Evolutionary conservation across 2,888 invertebrate species (phyloP), one percentile per base, ranked within the genome.

Genomic region (Pollenia griseotomentosa): DNA sequence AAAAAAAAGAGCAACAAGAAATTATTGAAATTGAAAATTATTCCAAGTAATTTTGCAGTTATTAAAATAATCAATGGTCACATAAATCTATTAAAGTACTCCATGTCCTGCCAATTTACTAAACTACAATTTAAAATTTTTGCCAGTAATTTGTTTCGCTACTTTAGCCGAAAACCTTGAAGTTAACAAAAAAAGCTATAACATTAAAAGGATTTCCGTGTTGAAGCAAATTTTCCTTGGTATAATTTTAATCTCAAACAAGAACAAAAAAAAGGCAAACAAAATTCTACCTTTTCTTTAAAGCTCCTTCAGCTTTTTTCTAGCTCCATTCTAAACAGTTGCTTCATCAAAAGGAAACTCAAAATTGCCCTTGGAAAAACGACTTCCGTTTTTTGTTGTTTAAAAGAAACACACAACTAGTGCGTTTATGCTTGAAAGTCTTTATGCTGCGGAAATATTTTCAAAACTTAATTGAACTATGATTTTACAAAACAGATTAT

Each of bases 391-490:
- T 48, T 42, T 51, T 48, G 19, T 33, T 61, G 33, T 53, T 16
- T 3, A n/a, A 11, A 44, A 19, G 44, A 1, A 42, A 6, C 19
- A 57, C 12, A 33, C 16, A 59, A 8, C 51, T 42, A 8, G 48
- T 59, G 57, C 9, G 19, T 42, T 55, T 57, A 12, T 78, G 57
- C 46, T 78, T 46, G 5, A 14, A 46, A 68, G 57, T 48, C 19
- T 33, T 55, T 68, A 59, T 12, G 40, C 10, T 12, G 51, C 42
- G 79, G 68, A 70, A 70, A 59, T 59, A 59, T 61, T 61, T 53
- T 61, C 11, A 63, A 53, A 71, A 44, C 53, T 70, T 51, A 80
- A 71, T 80, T 80, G 61, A 23, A 53, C 14, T 44, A 80, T 44
- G 6, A 53, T 40, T 61, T 42, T 53, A 9, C 23, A 53, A 11